Conservation (phyloP, 2,888 invertebrate genomes). For the Parnassius smintheus region DNA sequence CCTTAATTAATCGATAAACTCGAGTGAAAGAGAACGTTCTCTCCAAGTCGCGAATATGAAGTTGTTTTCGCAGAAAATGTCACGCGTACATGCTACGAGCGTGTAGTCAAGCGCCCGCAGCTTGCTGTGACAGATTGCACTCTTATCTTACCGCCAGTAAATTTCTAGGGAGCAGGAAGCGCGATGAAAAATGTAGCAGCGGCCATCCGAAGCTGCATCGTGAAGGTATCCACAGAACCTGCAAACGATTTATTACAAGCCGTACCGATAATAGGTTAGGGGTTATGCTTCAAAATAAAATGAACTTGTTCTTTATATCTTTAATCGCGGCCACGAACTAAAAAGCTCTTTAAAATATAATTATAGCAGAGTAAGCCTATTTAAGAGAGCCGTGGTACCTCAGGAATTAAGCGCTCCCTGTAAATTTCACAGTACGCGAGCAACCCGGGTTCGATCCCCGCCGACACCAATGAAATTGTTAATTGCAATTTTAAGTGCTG, state of each 20-base stretch:
- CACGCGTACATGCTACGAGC: constrained; percentile 15
- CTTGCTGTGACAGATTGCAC: constrained; percentile 42
- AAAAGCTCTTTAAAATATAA: background rate
- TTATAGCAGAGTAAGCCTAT: too few species aligned
- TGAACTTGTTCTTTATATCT: constrained; percentile 21
- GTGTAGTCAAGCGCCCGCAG: constrained; percentile 17
- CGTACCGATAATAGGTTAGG: constrained; percentile 35
- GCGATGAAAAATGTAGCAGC: constrained; percentile 55
- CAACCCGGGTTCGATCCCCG: too few species aligned
- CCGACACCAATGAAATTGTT: too few species aligned
- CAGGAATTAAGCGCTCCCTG: too few species aligned
- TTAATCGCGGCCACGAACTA: constrained; percentile 13
- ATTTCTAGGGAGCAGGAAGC: constrained; percentile 52
- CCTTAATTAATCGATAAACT: background rate
- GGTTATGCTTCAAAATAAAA: constrained; percentile 30
- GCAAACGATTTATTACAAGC: constrained; percentile 39
- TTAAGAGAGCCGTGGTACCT: too few species aligned
- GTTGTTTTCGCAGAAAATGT: constrained; percentile 15
- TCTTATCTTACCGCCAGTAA: constrained; percentile 50
- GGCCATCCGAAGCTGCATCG: constrained; percentile 36
- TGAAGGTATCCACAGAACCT: constrained; percentile 37
- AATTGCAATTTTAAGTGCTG: too few species aligned
- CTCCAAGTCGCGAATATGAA: constrained; percentile 6
- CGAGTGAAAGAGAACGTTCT: background rate
- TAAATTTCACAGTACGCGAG: too few species aligned